Base-by-base conservation (phyloP, 2,797 vertebrate species). In the Sebastes glaucus region DNA sequence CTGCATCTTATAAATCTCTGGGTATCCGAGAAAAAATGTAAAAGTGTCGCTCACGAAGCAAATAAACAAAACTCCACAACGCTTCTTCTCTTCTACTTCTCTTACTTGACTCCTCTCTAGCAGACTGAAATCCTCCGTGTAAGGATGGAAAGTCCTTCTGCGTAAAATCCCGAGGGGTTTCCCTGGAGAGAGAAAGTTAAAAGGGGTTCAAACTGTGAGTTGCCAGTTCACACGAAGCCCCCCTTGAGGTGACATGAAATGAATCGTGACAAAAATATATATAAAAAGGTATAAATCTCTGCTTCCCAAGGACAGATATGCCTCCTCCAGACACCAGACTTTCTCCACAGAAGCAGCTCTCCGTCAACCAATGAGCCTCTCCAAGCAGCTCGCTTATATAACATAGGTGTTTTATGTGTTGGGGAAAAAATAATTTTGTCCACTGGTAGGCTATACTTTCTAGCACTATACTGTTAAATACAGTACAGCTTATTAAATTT, bases 251-350 rank as follows among this genome's bases (percentile, higher is more conserved):
- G 64, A 55, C 32, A 59, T 2, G 52, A 81, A 61, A 69, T 2
- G 10, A 72, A 30, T 70, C 68, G 61, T 72, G 73, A 71, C 65
- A 38, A 82, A 67, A 67, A 59, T 22, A 46, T 10, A 23, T 2
- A 33, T 25, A 23, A n/a, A 7, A n/a, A 59, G 22, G 23, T 27
- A 25, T 20, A 73, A 69, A 86, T 84, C 61, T 74, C 81, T 74
- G 73, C 82, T 84, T 91, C 82, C 65, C 77, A 82, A 72, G 89
- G 71, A 70, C 69, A 84, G 79, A 79, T 84, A 35, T 35, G 85
- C 80, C 56, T 85, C 87, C 86, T 91, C 87, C 33, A 35, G 33
- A 74, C 87, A 82, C 18, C 76, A 80, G 80, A 89, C 81, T 76
- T 86, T 66, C 70, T 35, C 75, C 81, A 74, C 75, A 78, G 68